Conservation (phyloP, 92 coral and sea anemone species). For the Umimayanthus chanpuru region DNA sequence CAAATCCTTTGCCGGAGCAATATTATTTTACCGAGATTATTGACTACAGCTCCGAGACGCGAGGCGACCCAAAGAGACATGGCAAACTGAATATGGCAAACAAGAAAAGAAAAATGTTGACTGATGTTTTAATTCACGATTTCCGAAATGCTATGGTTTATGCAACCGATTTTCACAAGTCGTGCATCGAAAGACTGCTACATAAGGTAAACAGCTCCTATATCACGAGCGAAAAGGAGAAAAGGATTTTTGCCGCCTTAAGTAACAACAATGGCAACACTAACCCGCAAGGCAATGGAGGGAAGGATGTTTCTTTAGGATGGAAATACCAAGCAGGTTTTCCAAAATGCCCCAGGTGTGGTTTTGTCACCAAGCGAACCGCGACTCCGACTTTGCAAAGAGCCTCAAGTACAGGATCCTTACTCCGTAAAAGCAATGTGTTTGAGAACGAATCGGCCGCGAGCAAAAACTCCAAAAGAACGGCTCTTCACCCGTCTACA, state of each 20-base stretch:
- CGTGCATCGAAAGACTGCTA: constrained; percentile 84
- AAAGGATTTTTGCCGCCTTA: constrained; percentile 57
- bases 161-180: constrained; percentile 89
- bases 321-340: constrained; percentile 39
- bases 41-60: constrained; percentile 63
- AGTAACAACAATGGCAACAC: constrained; percentile 27
- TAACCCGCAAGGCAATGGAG: constrained; percentile 22
- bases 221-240: constrained; percentile 65
- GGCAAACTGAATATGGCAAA: constrained; percentile 48
- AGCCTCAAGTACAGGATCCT: constrained; percentile 88
- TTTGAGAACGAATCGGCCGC: constrained; percentile 51
- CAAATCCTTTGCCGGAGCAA: constrained; percentile 94
- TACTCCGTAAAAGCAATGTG: constrained; percentile 74
- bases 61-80: constrained; percentile 59
- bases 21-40: constrained; percentile 91
- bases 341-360: constrained; percentile 87
- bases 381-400: constrained; percentile 73
- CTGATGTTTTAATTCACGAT: constrained; percentile 77
- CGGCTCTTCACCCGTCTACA: constrained; percentile 76
- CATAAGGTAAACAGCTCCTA: constrained; percentile 83
- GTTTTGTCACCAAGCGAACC: constrained; percentile 54
- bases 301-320: constrained; percentile 26
- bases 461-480: constrained; percentile 55
- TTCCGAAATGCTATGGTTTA: constrained; percentile 94
- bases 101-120: constrained; percentile 59